Evolutionary conservation across 2,888 invertebrate genomes (phyloP).

Genomic region (Drosophila rubida): DNA sequence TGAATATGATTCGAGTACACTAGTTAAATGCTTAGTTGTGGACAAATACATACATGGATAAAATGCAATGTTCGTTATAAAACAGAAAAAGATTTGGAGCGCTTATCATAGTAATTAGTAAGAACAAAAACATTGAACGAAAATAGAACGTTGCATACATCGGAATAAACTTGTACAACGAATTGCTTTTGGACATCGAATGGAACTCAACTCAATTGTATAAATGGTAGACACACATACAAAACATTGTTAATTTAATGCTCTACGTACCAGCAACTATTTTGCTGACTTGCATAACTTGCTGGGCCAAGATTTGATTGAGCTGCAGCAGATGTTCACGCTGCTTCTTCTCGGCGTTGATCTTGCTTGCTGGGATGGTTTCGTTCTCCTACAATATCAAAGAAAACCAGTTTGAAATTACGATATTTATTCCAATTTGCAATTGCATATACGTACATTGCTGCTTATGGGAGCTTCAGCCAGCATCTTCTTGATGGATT

Average conservation of each 20-base stretch:
- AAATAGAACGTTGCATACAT: constrained; percentile 67
- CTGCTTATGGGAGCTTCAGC: constrained; percentile 87
- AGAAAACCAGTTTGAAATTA: too few relatives aligned
- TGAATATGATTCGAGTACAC: constrained; percentile 47
- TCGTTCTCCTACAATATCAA: constrained; percentile 70
- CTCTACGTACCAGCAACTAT: constrained; percentile 94
- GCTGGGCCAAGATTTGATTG: constrained; percentile 96
- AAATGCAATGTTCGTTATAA: constrained; percentile 14
- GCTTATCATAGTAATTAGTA: constrained; percentile 53
- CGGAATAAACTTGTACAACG: constrained; percentile 29
- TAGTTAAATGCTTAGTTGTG: constrained; percentile 54
- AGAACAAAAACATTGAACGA: constrained; percentile 64
- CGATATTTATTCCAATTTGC: too few relatives aligned
- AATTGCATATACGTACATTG: constrained; percentile 79
- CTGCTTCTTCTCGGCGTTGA: constrained; percentile 93
- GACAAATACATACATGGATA: constrained; percentile 31
- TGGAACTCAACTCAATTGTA: constrained; percentile 48
- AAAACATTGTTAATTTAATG: background rate
- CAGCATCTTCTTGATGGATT: constrained; percentile 95
- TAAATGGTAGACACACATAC: constrained; percentile 1
- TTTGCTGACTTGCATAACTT: constrained; percentile 98
- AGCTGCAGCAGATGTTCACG: constrained; percentile 95
- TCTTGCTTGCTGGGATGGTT: constrained; percentile 88
- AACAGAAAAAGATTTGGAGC: constrained; percentile 48
- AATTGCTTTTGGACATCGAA: constrained; percentile 52